Evolutionary conservation across 2,797 vertebrate species (phyloP), one percentile per base, ranked within the genome.

Genomic region (Poeciliopsis turneri): DNA sequence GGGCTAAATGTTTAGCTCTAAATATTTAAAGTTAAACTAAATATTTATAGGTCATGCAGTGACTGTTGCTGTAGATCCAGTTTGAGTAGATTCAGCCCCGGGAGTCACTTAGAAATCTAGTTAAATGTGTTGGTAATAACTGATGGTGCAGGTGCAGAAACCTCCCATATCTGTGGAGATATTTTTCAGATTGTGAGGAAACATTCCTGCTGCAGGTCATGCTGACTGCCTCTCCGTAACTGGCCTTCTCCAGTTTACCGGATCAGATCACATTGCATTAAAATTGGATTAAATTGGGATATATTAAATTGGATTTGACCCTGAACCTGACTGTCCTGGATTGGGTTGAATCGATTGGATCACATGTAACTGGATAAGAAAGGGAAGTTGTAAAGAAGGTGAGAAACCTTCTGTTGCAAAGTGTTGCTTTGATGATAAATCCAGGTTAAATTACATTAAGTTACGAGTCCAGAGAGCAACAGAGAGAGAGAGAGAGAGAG

Each of bases 221-320:
- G 49, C 66, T 41, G 20, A 25, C 11, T 5, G 68, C 15, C 41
- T 70, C 2, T 45, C 43, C 13, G 25, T 7, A 45, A 70, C n/a
- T 30, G 28, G 57, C 4, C 5, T 61, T 1, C 15, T 30, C 33
- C 61, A 20, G 30, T 39, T 36, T 10, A 66, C 25, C 15, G 25
- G 5, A 70, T 70, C 68, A 70, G 39, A 45, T 45, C 15, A 25
- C 12, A 16, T 45, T n/a, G 68, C 23, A 70, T 16, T 45, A 15
- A 69, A 45, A 70, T n/a, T 45, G 68, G 68, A 70, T 70, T 43
- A 70, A 69, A 69, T n/a, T 69, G 66, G 66, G 39, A 43, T 66
- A 43, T 25, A 69, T 43, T 41, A 25, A 70, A 70, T 70, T 70
- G 25, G 68, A 70, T 70, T 70, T 70, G 39, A 7, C 45, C 4